Conservation (phyloP, 1,140 invertebrate genomes). For the Palaemon carinicauda region DNA sequence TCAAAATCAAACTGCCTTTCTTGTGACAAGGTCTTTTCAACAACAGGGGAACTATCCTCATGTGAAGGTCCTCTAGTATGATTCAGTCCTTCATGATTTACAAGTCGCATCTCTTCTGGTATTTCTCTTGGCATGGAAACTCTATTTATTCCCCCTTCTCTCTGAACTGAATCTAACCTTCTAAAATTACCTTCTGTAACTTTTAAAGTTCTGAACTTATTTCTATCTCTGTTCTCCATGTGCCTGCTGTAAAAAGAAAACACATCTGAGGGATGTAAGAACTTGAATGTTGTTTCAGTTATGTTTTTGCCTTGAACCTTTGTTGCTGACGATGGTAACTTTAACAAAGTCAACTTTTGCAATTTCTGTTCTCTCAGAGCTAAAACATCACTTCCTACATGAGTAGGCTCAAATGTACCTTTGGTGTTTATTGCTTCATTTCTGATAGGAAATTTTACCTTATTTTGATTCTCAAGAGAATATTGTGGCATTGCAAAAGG, state of each 20-base stretch:
- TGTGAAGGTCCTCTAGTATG: too few relatives aligned
- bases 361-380: too few relatives aligned
- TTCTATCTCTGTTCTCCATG: background rate
- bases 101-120: background rate
- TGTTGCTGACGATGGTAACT: background rate
- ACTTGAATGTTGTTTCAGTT: background rate
- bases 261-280: conserved; percentile 26
- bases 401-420: too few relatives aligned
- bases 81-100: background rate
- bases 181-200: background rate
- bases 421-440: background rate
- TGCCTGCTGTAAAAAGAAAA: conserved; percentile 10
- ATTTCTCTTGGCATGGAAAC: background rate
- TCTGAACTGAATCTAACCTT: background rate
- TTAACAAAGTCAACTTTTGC: background rate
- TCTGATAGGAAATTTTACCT: background rate
- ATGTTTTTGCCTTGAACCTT: background rate
- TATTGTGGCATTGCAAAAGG: background rate
- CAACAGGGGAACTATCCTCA: too few relatives aligned
- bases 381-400: too few relatives aligned
- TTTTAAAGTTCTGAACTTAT: conserved; percentile 19
- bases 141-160: too few relatives aligned
- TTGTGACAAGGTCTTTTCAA: too few relatives aligned
- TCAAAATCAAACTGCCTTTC: too few relatives aligned
- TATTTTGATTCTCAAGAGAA: background rate